Base-by-base conservation (phyloP, 2,797 vertebrate species). In the Peromyscus attwateri region DNA sequence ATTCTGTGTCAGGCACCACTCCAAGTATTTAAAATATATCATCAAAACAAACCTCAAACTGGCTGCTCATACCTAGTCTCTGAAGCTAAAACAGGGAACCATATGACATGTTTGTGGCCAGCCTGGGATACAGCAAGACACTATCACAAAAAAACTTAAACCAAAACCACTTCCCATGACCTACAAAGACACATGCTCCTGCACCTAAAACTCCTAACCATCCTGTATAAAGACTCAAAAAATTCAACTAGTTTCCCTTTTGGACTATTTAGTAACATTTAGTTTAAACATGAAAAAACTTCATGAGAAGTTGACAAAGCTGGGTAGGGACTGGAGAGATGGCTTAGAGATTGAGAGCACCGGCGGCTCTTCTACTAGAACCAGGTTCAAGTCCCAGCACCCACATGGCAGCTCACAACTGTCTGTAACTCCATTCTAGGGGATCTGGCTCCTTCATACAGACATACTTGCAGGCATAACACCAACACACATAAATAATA, bases 41-140 rank as follows among this genome's bases (percentile, higher is more conserved):
- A 95, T 77, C n/a, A 92, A 96, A 97, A 64, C 21, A 94, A 91
- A 87, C n/a, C 29, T 91, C 19, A 46, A 29, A 57, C 5, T 75
- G 5, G 66, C 23, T 81, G 19, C 13, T 70, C 13, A 12, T 3
- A 87, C 31, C 34, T 85, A 25, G n/a, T 70, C 64, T 52, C 68
- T 87, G n/a, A 34, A 87, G 85, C 14, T 75, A 16, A 60, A 57
- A 40, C 5, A 57, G 21, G 8, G 37, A 27, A 23, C 34, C 31
- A 52, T n/a, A 4, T 71, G 21, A n/a, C 21, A 40, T 6, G 49
- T 43, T 40, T 75, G 37, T 43, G 9, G n/a, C 23, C 68, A 88
- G n/a, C 46, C 31, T 29, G 34, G 68, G 21, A 73, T 31, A 57
- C 9, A 57, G 34, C 52, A n/a, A 73, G 70, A 57, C 2, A 43